A percentile compares a stretch with the other conserved stretches of the same genome.
These are phyloP conservation scores for Griposia aprilina DNA, from an alignment of 2,888 invertebrate genomes.

Conservation along the genomic window DNA sequence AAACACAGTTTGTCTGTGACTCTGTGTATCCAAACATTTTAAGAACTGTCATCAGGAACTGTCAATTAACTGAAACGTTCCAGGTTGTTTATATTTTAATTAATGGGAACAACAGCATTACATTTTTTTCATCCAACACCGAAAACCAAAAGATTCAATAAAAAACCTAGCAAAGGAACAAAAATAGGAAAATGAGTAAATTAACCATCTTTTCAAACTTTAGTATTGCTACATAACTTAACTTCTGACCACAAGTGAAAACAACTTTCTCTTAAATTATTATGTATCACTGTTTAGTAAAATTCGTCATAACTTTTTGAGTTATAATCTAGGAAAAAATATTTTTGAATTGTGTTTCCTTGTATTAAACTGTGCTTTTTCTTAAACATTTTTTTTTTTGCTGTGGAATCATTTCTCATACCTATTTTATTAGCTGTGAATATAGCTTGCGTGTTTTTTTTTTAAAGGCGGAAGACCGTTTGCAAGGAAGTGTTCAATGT, in stretches of 20 bases:
- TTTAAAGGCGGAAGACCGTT: constrained; percentile 23
- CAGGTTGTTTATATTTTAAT: not conserved
- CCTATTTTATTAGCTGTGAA: constrained; percentile 11
- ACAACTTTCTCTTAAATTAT: not conserved
- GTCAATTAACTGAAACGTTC: constrained; percentile 42
- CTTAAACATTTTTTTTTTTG: constrained; percentile 14
- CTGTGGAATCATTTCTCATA: not conserved
- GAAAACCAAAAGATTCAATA: not conserved
- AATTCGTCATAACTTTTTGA: not conserved
- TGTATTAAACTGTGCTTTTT: not conserved
- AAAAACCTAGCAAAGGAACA: not conserved
- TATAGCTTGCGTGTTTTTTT: constrained; percentile 30
- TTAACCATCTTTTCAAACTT: not conserved
- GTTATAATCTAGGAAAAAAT: not conserved
- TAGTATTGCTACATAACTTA: not conserved
- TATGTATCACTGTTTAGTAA: not conserved
- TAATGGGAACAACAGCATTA: constrained; percentile 7
- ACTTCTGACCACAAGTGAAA: not conserved
- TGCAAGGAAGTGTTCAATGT: constrained; percentile 38
- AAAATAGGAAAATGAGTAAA: not conserved
- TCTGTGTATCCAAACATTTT: constrained; percentile 34
- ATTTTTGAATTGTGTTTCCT: no score
- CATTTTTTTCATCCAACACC: no score
- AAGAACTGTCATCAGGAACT: constrained; percentile 19
- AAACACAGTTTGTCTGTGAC: not conserved